Evolutionary conservation across 2,113 vertebrate genomes (phyloP).

Genomic region (Corythaeola cristata): DNA sequence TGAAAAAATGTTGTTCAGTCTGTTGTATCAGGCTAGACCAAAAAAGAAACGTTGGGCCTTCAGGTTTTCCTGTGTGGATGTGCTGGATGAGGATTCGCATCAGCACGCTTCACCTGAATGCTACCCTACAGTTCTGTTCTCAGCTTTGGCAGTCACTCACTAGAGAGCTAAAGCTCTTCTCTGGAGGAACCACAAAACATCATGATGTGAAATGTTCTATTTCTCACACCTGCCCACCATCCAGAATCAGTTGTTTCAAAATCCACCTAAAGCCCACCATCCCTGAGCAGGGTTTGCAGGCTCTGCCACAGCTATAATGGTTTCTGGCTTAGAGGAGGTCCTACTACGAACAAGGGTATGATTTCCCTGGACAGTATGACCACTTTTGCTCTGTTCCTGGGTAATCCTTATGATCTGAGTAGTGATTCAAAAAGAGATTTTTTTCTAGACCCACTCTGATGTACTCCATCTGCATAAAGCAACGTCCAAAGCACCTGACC

Average conservation of each 20-base stretch:
- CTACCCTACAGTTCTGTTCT: background rate
- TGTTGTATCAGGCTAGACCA: background rate
- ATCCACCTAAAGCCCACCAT: background rate
- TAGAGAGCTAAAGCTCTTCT: background rate
- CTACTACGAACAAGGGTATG: background rate
- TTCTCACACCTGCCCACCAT: background rate
- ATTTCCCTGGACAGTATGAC: background rate
- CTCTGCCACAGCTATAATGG: background rate
- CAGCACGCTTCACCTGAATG: background rate
- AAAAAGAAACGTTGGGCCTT: background rate
- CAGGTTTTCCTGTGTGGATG: background rate
- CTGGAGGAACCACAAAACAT: background rate
- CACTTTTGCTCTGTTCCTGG: background rate
- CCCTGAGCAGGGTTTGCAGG: rapidly evolving
- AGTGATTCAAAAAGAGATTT: background rate
- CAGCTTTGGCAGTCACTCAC: background rate
- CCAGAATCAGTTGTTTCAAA: background rate
- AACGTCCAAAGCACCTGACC: background rate
- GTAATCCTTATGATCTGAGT: background rate
- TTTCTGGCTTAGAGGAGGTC: background rate
- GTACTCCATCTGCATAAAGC: background rate
- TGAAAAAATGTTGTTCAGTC: background rate
- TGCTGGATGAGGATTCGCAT: background rate
- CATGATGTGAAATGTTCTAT: background rate
- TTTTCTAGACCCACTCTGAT: background rate